A percentile compares a stretch with the other conserved stretches of the same genome.
Evolutionary conservation across 2,113 vertebrate species (phyloP).

Genomic region (Cyanoramphus novaezelandiae): DNA sequence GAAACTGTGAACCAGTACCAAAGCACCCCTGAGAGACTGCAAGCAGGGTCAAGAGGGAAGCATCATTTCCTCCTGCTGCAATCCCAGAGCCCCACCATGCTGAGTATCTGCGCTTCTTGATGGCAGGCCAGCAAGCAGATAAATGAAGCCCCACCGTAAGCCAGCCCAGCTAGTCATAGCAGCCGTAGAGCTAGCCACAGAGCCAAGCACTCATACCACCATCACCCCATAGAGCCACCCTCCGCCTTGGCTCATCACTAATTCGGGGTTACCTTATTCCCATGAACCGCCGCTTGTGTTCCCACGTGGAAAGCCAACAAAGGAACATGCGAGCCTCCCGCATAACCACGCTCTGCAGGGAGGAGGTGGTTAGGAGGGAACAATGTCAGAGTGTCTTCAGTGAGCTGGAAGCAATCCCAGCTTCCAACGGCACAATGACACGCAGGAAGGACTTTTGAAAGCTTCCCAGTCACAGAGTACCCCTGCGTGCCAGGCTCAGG

Average conservation of each 20-base stretch:
- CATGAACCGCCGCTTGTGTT: constrained; percentile 4
- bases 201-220: neutral
- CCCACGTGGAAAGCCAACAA: neutral
- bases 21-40: rapidly evolving
- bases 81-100: neutral
- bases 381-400: constrained; percentile 33
- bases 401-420: constrained; percentile 47
- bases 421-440: constrained; percentile 27
- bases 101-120: neutral
- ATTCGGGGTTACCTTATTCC: constrained; percentile 5
- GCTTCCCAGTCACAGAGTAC: neutral
- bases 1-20: neutral
- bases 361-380: constrained; percentile 17
- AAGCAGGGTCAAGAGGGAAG: neutral
- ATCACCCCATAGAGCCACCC: neutral
- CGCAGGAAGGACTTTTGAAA: constrained; percentile 39
- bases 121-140: neutral
- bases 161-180: neutral
- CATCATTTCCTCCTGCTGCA: rapidly evolving
- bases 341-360: neutral
- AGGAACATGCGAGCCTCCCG: neutral
- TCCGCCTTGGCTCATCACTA: neutral
- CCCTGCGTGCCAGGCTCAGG: neutral
- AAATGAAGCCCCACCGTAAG: neutral
- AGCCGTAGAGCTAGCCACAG: neutral